Percentiles rank a stretch among this genome's conserved stretches.
Conservation (phyloP, 2,797 vertebrate genomes). For the Sparus aurata region DNA sequence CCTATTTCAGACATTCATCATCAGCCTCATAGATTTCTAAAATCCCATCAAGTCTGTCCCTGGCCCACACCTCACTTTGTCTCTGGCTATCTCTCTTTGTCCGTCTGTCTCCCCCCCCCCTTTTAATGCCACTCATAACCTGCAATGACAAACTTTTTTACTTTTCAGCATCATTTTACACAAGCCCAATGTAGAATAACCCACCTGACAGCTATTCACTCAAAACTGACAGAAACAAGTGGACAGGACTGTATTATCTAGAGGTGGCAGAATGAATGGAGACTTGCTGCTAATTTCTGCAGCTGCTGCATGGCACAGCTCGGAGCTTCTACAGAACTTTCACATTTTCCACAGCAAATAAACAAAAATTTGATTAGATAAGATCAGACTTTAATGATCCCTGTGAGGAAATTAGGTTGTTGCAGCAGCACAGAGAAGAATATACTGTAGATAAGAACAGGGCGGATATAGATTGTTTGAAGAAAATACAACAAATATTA, state of each 20-base stretch:
- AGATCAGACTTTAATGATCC: conserved; percentile 78
- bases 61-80: conserved; percentile 76
- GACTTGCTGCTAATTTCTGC: conserved; percentile 76
- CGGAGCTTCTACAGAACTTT: conserved; percentile 63
- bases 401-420: conserved; percentile 77
- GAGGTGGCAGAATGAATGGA: conserved; percentile 81
- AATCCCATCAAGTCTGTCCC: conserved; percentile 87
- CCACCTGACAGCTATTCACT: conserved; percentile 81
- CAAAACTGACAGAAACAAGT: conserved; percentile 73
- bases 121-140: conserved; percentile 57
- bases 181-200: conserved; percentile 72
- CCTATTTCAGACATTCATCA: conserved; percentile 90
- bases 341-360: conserved; percentile 79
- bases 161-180: conserved; percentile 76
- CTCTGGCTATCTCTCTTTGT: conserved; percentile 64
- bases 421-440: conserved; percentile 63
- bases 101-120: conserved; percentile 54
- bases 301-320: conserved; percentile 46
- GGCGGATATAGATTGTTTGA: conserved; percentile 65
- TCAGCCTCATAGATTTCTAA: conserved; percentile 87
- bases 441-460: conserved; percentile 70
- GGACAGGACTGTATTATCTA: conserved; percentile 73
- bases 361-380: conserved; percentile 79
- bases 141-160: conserved; percentile 73
- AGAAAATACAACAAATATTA: conserved; percentile 64